phyloP scores from a whole-genome alignment of 2,113 vertebrate species.

The Gadus chalcogrammus region DNA sequence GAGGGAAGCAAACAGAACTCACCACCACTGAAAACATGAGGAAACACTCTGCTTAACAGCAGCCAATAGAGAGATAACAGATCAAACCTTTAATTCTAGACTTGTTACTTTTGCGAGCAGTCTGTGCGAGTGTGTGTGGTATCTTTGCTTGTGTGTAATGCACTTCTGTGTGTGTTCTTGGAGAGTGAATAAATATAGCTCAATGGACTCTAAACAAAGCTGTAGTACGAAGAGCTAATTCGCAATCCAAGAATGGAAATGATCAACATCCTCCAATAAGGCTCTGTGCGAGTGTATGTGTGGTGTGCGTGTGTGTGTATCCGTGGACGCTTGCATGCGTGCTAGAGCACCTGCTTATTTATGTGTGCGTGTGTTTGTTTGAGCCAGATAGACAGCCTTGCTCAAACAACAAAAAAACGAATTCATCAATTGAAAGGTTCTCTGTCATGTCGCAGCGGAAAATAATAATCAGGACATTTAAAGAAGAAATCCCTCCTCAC shows the following conservation, averaged over 20 bases:
- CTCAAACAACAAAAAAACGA: slow-evolving; percentile 40
- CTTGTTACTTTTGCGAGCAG: slow-evolving; percentile 5
- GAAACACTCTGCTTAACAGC: slow-evolving; percentile 3
- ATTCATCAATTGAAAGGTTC: slow-evolving; percentile 13
- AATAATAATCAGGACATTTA: slow-evolving; percentile 44
- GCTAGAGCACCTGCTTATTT: slow-evolving; percentile 5
- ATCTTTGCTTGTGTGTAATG: neutral
- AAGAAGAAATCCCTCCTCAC: slow-evolving; percentile 41
- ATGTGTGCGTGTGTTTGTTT: slow-evolving; percentile 29
- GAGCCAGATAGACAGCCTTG: slow-evolving; percentile 41
- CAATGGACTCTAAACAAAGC: slow-evolving; percentile 57
- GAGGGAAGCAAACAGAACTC: neutral
- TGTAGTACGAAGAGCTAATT: slow-evolving; percentile 31
- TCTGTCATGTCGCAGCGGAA: slow-evolving; percentile 47
- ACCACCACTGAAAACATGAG: neutral
- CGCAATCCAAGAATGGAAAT: slow-evolving; percentile 24
- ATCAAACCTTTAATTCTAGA: slow-evolving; percentile 28
- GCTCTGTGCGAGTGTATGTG: too few species aligned
- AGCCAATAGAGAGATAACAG: slow-evolving; percentile 25
- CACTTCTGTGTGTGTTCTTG: slow-evolving; percentile 23
- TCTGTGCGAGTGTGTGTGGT: slow-evolving; percentile 3
- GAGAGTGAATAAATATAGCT: slow-evolving; percentile 58
- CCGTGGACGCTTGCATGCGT: too few species aligned
- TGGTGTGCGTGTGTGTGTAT: too few species aligned
- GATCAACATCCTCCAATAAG: too few species aligned